Base-by-base conservation (phyloP, 1,140 invertebrate species). In the Drosophila lowei region DNA sequence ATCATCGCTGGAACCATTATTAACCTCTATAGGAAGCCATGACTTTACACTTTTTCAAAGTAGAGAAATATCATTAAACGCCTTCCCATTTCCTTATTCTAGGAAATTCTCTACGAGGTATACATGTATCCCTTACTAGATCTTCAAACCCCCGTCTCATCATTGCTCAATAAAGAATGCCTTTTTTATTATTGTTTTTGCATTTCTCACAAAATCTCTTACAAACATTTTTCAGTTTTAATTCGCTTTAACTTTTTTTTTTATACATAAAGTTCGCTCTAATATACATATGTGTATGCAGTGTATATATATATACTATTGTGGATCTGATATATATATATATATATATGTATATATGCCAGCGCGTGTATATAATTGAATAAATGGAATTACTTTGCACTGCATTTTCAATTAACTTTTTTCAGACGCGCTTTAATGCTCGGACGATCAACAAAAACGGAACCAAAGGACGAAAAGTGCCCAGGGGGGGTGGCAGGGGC, bases 331-430 rank as follows among this genome's bases (percentile, higher is more conserved):
- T 72, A 61, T 77, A 70, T 79, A 72, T 75, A 60, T 83, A 59
- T 77, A 80, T 85, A 80, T 81, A 74, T 74, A 74, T 79, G 71
- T 66, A 60, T 84, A 77, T 84, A 71, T 60, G 48, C 73, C 60
- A 75, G 71, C 77, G 61, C 57, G 59, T 74, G 74, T 78, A 83
- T 75, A 76, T 86, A 88, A 86, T 81, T 86, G 83, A 88, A 83
- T 88, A 81, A 75, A 86, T 86, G 83, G 77, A 88, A 81, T 85
- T 86, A 77, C 56, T 86, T 86, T 86, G 81, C 81, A 86, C 73
- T 86, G 73, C 73, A 78, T 78, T 86, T 38, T 79, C 65, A 59
- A 84, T 72, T 48, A 76, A 66, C 61, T 70, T 64, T 66, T 65
- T 21, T 42, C 23, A 25, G 23, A 25, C 23, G 23, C 3, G 23